Conservation (phyloP, 2,113 vertebrate genomes). For the Lepus timidus region DNA sequence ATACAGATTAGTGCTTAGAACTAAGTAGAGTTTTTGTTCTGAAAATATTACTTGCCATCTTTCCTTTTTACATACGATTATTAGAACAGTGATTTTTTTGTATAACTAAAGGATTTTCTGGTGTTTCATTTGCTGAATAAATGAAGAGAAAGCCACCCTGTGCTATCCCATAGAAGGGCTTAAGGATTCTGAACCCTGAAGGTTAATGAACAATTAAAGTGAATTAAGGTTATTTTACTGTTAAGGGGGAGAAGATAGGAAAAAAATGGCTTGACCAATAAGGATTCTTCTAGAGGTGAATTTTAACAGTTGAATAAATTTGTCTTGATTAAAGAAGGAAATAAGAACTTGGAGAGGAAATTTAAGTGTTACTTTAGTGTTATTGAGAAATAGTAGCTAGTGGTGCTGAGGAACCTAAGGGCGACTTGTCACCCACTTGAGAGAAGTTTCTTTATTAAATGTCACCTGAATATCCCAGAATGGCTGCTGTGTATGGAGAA, state of each 20-base stretch:
- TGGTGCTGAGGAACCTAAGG: not conserved
- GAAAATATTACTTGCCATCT: not conserved
- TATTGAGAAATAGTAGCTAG: slow-evolving; percentile 35
- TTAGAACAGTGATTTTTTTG: slow-evolving; percentile 31
- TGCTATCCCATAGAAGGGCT: not conserved
- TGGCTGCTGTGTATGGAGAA: not conserved
- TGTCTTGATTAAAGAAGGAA: slow-evolving; percentile 55
- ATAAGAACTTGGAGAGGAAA: slow-evolving; percentile 9
- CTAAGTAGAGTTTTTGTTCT: not conserved
- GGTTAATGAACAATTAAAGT: not conserved
- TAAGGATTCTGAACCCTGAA: not conserved
- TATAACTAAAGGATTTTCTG: not conserved
- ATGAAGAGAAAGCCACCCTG: not conserved
- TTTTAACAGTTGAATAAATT: slow-evolving; percentile 14
- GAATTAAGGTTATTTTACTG: slow-evolving; percentile 18
- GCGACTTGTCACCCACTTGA: not conserved
- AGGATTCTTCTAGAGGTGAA: not conserved
- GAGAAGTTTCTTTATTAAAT: slow-evolving; percentile 50
- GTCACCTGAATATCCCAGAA: not conserved
- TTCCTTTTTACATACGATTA: not conserved
- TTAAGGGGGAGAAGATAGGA: not conserved
- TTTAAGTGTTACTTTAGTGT: not conserved
- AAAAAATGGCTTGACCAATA: not conserved
- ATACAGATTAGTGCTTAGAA: slow-evolving; percentile 21
- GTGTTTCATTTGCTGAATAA: not conserved